phyloP scores from a whole-genome alignment of 2,113 vertebrate species.

The Grantiella picta region DNA sequence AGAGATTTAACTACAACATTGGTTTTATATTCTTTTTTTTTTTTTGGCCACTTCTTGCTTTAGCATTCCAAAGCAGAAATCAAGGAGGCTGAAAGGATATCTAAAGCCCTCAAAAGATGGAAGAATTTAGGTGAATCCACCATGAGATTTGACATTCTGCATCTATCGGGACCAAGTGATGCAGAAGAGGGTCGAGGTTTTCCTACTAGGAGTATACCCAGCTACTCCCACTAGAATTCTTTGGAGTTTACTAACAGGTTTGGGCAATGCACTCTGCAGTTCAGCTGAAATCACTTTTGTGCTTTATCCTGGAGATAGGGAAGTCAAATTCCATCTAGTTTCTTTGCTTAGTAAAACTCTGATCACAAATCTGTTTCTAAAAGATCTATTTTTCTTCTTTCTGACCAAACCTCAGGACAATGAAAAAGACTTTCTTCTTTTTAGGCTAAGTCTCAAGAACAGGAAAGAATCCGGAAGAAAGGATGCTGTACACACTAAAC shows the following conservation, averaged over 20 bases:
- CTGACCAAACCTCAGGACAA: background rate
- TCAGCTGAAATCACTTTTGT: background rate
- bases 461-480: background rate
- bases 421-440: background rate
- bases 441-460: background rate
- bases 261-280: background rate
- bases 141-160: background rate
- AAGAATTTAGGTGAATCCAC: background rate
- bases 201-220: background rate
- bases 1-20: background rate
- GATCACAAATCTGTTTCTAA: background rate
- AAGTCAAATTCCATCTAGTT: background rate
- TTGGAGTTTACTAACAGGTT: background rate
- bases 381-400: background rate
- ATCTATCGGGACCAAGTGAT: background rate
- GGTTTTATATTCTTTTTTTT: background rate
- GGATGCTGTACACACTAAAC: background rate
- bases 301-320: background rate
- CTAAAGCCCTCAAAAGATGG: background rate
- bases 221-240: background rate
- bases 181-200: accelerated
- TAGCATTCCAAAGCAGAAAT: background rate
- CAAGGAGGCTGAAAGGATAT: background rate
- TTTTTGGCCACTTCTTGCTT: background rate
- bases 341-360: background rate